Conservation (phyloP, 2,113 vertebrate genomes). For the Gymnorhina tibicen region DNA sequence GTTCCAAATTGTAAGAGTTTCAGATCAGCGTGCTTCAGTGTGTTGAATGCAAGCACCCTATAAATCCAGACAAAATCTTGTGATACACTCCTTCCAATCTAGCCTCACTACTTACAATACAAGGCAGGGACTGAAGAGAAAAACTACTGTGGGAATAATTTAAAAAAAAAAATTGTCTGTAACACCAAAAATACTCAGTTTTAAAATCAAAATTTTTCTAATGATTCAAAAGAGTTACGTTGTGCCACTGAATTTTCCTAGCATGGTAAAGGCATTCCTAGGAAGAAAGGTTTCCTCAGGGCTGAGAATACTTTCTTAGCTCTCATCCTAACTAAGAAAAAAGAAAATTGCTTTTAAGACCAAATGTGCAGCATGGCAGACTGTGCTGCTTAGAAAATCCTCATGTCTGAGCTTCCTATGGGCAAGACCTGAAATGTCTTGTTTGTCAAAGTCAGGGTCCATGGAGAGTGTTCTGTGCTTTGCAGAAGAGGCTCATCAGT, state of each 20-base stretch:
- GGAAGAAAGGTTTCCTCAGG: neutral
- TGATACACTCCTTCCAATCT: neutral
- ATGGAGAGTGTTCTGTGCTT: neutral
- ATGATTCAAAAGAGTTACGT: neutral
- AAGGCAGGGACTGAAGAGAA: neutral
- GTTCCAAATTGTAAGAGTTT: neutral
- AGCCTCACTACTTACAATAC: neutral
- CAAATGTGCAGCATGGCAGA: neutral
- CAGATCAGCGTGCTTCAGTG: accelerated
- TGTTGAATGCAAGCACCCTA: neutral
- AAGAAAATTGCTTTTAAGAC: neutral
- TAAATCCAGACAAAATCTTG: neutral
- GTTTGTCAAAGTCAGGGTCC: neutral
- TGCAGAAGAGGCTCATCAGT: neutral
- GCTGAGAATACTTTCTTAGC: neutral
- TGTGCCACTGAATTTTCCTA: neutral
- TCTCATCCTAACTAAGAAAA: neutral
- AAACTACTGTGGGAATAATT: neutral
- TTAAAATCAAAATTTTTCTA: neutral
- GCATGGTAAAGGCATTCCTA: neutral
- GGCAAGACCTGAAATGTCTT: neutral
- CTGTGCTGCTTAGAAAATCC: neutral
- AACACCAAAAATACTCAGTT: neutral
- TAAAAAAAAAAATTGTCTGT: neutral
- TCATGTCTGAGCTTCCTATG: neutral